These are phyloP conservation scores for Cosmopolites sordidus DNA, from an alignment of 2,888 invertebrate species.

Conservation along the genomic window DNA sequence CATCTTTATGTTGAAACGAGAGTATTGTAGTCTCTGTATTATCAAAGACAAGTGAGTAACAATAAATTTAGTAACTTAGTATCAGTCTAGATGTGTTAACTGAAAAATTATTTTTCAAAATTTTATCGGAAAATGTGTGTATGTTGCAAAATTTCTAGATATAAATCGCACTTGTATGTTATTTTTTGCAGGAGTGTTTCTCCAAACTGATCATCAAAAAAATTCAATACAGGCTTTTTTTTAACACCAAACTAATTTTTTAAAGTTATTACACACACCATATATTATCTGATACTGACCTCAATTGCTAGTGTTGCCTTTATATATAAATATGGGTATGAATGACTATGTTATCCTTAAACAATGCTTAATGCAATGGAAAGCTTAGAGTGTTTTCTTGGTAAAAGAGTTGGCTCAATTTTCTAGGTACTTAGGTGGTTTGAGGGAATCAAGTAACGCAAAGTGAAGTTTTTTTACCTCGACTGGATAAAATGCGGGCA, in stretches of 20 bases:
- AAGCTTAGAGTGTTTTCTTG: slow-evolving; percentile 29
- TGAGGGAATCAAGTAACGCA: neutral
- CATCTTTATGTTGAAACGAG: neutral
- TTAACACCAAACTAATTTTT: no score
- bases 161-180: neutral
- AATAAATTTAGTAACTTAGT: neutral
- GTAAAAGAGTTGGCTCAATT: slow-evolving; percentile 7
- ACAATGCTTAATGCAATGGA: slow-evolving; percentile 41
- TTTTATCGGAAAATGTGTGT: neutral
- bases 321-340: slow-evolving; percentile 35
- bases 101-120: neutral
- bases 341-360: slow-evolving; percentile 30
- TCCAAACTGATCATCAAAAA: no score
- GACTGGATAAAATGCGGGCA: slow-evolving; percentile 4
- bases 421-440: neutral
- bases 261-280: no score
- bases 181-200: neutral
- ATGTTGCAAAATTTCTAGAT: neutral
- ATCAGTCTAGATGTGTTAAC: neutral
- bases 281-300: no score
- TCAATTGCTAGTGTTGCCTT: slow-evolving; percentile 34
- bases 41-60: neutral
- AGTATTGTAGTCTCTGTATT: neutral
- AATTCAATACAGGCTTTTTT: no score
- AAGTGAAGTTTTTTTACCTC: neutral